Base-by-base conservation (phyloP, 1,140 invertebrate species). In the Pemphigus obesinymphae region DNA sequence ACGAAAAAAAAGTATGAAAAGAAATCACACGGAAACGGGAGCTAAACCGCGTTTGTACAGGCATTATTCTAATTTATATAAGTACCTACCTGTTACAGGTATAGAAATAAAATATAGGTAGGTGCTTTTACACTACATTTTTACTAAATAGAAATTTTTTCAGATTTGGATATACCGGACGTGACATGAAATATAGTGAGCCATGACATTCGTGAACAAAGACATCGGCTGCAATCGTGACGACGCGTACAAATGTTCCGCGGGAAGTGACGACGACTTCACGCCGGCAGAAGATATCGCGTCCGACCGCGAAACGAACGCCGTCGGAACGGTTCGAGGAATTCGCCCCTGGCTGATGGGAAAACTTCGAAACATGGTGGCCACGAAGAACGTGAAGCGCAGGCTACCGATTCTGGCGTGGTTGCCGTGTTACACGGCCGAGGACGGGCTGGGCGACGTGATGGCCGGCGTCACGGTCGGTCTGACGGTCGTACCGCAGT, bases 381-480 rank as follows among this genome's bases (percentile, higher is more conserved):
- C 91, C 13, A 89, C 89, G 78, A 93, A 93, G 86, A 92, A 89
- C 34, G 86, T 94, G 3, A 89, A 90, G 85, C 92, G 91, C 84
- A 88, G 92, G 13, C 82, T 95, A 29, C 94, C 94, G 2, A 90
- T 95, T 82, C 85, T 92, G 3, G 85, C 85, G 58, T 96, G 94
- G 94, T 85, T 94, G 78, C 93, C 93, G 2, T 89, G 89, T 55
- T 95, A 95, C 87, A 91, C 88, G 82, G 90, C 91, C 86, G 90
- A 91, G 3, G 88, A 88, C 85, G 86, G 89, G 37, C 84, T 94
- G 13, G 91, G 92, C 17, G 94, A 95, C 86, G 84, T 91, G n/a
- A 89, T 95, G 50, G 95, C 95, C 66, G 95, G 95, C 1, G 88
- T 96, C 48, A 96, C 95, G 0, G 95, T 96, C 1, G 92, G 91